Base-by-base conservation (phyloP, 2,113 vertebrate species). In the Pontoporia blainvillei region DNA sequence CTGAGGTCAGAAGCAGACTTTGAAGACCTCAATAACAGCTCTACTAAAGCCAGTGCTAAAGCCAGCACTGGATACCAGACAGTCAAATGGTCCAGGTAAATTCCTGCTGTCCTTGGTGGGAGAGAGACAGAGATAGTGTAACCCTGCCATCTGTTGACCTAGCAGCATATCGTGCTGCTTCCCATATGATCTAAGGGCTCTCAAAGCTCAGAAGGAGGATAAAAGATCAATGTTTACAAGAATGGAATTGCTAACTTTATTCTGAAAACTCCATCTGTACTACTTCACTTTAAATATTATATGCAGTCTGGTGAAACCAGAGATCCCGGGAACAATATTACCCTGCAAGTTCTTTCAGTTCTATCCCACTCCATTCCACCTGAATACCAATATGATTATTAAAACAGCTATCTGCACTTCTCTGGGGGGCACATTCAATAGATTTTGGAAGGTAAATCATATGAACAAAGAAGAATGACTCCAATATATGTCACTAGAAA, bases 381-480 rank as follows among this genome's bases (percentile, higher is more conserved):
- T 1, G 49, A 91, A 93, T 95, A 93, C 94, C 54, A 57, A 89
- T 62, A 71, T 66, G 66, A 78, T 95, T 90, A 97, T 96, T 95
- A 96, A 95, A 96, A 90, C 41, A 96, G 79, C 79, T 49, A 49
- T 91, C 41, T 88, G 52, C 15, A 34, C 69, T 94, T 96, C 95
- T 97, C 93, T 92, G 52, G 94, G 83, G 97, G 97, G n/a, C 64
- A 93, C 81, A 95, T 97, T 97, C 91, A 97, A 96, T 93, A 85
- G 78, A 95, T 93, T 96, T 97, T 90, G 96, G 94, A 97, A 93
- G 79, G 96, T 92, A 98, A 98, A 97, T 97, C 97, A 96, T 83
- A 96, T 91, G 94, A 97, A 92, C 88, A 95, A 93, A 98, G 89
- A 97, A 96, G 89, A 98, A 97, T 91, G 97, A 96, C 94, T 95